Evolutionary conservation across 2,888 invertebrate species (phyloP).

Genomic region (Petrolisthes manimaculis): DNA sequence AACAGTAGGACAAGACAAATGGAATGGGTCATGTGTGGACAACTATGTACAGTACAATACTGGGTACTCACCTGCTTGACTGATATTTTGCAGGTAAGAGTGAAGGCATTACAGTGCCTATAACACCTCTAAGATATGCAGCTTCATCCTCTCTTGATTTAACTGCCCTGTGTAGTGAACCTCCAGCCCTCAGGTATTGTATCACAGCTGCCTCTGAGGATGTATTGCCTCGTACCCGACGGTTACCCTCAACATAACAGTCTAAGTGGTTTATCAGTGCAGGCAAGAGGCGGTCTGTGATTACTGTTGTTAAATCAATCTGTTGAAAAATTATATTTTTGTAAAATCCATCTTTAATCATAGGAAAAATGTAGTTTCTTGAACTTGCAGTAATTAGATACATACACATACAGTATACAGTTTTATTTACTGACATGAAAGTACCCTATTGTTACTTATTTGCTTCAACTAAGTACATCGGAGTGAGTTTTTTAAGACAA

Average conservation of each 20-base stretch:
- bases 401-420: too few relatives aligned
- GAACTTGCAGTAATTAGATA: too few relatives aligned
- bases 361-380: too few relatives aligned
- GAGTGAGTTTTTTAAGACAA: too few relatives aligned
- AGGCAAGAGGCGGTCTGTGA: slow-evolving; percentile 66
- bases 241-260: slow-evolving; percentile 62
- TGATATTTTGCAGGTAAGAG: slow-evolving; percentile 70
- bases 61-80: slow-evolving; percentile 58
- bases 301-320: slow-evolving; percentile 62
- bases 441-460: too few relatives aligned
- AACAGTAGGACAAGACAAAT: too few relatives aligned
- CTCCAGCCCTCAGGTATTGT: slow-evolving; percentile 53
- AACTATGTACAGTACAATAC: not conserved
- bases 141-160: slow-evolving; percentile 58
- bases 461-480: too few relatives aligned
- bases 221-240: slow-evolving; percentile 52
- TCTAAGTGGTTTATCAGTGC: slow-evolving; percentile 67
- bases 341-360: too few relatives aligned
- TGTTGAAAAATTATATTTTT: slow-evolving; percentile 12
- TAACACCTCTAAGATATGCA: slow-evolving; percentile 54
- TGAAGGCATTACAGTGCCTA: slow-evolving; percentile 69
- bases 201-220: slow-evolving; percentile 59
- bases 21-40: too few relatives aligned
- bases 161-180: slow-evolving; percentile 55
- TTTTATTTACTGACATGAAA: too few relatives aligned